Base-by-base conservation (phyloP, 2,888 invertebrate species). In the Acleris cristana region DNA sequence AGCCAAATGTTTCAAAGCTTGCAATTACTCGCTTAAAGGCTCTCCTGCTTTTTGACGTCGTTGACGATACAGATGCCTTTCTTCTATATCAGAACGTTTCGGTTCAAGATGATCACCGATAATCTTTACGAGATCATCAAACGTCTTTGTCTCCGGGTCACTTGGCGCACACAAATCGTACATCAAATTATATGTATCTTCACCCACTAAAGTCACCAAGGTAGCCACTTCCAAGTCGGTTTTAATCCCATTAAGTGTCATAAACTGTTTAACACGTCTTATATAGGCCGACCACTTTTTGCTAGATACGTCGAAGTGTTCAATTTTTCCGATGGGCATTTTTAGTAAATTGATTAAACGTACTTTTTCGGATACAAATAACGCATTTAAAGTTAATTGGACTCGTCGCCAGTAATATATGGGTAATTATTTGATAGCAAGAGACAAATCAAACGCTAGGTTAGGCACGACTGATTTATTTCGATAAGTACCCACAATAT, bases 81-180 rank as follows among this genome's bases (percentile, higher is more conserved):
- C 74, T 6, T 73, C 74, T 3, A 75, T 74, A n/a, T 74, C 74
- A 0, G 74, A 76, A 5, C 72, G 54, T 30, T 72, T 44, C 5
- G 73, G 75, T 59, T 75, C 70, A 40, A 74, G 40, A 52, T 75
- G 74, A 3, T 71, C 68, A n/a, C 64, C 58, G 21, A 74, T 71
- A 2, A 73, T 21, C 8, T 45, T 14, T 5, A 69, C 70, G 5
- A 75, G 30, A 7, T 71, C 61, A 0, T 69, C 69, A 54, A 65
- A 75, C 2, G 69, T 34, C 66, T 73, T 73, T 4, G 52, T 45
- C 53, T 75, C 73, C 0, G 74, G 73, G 8, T 14, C 26, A 1
- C 8, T 58, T 5, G 74, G 73, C 6, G 74, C 65, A 58, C 74
- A 76, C 26, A 75, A 54, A 58, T 75, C 73, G 34, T 71, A 73